Evolutionary conservation across 2,888 invertebrate species (phyloP), one percentile per base, ranked within the genome.

Genomic region (Atethmia centrago): DNA sequence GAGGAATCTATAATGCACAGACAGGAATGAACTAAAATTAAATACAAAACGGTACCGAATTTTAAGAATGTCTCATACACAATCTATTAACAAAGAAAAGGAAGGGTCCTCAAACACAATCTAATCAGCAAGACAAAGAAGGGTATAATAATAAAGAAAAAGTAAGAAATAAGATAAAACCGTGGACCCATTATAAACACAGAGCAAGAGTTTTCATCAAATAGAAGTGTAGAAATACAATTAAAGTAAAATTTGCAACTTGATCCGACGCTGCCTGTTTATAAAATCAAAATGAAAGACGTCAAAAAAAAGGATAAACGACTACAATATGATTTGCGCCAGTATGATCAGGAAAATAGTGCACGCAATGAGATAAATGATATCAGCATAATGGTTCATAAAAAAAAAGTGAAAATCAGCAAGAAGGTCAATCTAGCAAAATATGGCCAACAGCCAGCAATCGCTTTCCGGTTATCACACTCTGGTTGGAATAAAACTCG

Each of bases 351-450:
- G 28, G 42, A 72, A 51, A 36, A 66, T 7, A 71, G 10, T 12
- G 55, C 56, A 28, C 64, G 51, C 42, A 62, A 55, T 53, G 59
- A 63, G 16, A 47, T 61, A 9, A 47, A 75, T 64, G 70, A 73
- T 69, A 36, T 70, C 21, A 74, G 56, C 19, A 78, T 80, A 36
- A 62, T 73, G 69, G 71, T 64, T 40, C 65, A 67, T 69, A 75
- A 77, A 36, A 81, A 84, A 66, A 81, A 69, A 19, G 64, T 62
- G n/a, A 81, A 77, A 59, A 68, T 42, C 14, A 63, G 68, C 42
- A 73, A 73, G 42, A 77, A 77, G 14, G 3, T 56, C 3, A 42
- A 64, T 21, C 8, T 28, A 3, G 16, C 14, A 16, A 76, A 55
- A 42, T 47, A 28, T 25, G 40, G 36, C 31, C 69, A 81, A 53